A percentile compares a stretch with the other conserved stretches of the same genome.
These are phyloP conservation scores for Nineta flava DNA, from an alignment of 2,888 invertebrate species.

Conservation along the genomic window DNA sequence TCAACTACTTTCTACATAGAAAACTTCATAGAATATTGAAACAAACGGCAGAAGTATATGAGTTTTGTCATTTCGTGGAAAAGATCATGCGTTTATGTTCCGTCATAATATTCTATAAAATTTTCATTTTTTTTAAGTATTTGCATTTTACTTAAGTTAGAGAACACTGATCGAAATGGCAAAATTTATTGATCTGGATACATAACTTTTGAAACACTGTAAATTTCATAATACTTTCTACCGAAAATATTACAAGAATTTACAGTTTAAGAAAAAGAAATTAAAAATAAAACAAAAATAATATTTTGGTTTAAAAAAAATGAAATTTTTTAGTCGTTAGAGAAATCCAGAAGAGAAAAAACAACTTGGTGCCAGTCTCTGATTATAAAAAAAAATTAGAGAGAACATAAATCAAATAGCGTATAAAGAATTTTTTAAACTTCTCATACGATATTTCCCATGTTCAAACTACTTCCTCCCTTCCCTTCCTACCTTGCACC, in stretches of 20 bases:
- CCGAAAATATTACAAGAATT: neutral
- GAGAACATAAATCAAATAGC: neutral
- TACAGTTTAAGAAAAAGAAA: neutral
- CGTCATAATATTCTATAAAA: neutral
- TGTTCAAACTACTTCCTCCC: conserved; percentile 2
- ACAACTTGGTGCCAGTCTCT: conserved; percentile 1
- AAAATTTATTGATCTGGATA: conserved; percentile 1
- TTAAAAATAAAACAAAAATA: neutral
- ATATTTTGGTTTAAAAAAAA: neutral
- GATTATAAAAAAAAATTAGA: neutral
- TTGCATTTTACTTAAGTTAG: neutral
- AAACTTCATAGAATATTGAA: neutral
- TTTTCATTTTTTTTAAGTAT: neutral
- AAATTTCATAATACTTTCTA: neutral
- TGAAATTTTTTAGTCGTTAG: no score
- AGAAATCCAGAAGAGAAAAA: neutral
- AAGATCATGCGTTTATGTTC: neutral
- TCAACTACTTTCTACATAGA: neutral
- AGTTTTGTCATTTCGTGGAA: neutral
- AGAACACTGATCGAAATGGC: conserved; percentile 2
- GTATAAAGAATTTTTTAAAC: neutral
- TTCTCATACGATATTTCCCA: neutral
- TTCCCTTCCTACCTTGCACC: neutral
- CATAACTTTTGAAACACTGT: neutral
- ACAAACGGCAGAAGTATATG: neutral